These are phyloP conservation scores for Eurytoma californica DNA, from an alignment of 2,888 invertebrate genomes.

Conservation along the genomic window DNA sequence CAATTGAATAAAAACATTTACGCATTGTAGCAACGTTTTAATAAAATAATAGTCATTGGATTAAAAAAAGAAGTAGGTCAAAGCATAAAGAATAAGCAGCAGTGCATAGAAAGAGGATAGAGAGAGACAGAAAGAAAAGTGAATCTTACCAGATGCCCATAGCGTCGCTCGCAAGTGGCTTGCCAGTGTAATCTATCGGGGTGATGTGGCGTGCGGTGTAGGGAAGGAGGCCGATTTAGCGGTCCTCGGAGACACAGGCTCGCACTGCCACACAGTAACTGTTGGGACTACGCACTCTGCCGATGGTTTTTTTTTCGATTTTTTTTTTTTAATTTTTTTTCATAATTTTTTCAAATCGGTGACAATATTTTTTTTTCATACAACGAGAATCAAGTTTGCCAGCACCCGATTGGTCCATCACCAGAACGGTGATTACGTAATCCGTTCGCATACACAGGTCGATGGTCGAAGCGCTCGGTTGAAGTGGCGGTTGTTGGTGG, in stretches of 20 bases:
- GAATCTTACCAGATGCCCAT: slow-evolving; percentile 71
- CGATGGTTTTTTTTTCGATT: slow-evolving; percentile 45
- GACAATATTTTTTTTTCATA: slow-evolving; percentile 1
- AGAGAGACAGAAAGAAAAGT: slow-evolving; percentile 60
- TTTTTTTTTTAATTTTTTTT: slow-evolving; percentile 27
- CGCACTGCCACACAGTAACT: slow-evolving; percentile 75
- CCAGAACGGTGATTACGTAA: slow-evolving; percentile 26
- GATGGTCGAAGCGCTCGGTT: slow-evolving; percentile 59
- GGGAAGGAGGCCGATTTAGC: slow-evolving; percentile 74
- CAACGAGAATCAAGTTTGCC: slow-evolving; percentile 29
- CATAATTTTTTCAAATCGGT: slow-evolving; percentile 5
- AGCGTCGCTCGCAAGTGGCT: slow-evolving; percentile 71
- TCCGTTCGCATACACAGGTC: slow-evolving; percentile 45
- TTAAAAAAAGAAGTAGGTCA: not conserved
- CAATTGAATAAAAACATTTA: not conserved
- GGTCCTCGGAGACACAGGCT: slow-evolving; percentile 75
- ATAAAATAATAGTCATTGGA: not conserved
- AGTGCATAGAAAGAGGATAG: slow-evolving; percentile 60
- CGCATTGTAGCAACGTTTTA: not conserved
- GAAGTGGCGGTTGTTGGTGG: slow-evolving; percentile 59
- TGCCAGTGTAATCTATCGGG: slow-evolving; percentile 72
- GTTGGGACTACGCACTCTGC: slow-evolving; percentile 74
- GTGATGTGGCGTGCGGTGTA: slow-evolving; percentile 73
- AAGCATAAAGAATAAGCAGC: slow-evolving; percentile 49
- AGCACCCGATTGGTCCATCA: slow-evolving; percentile 47